Percentiles rank a stretch among this genome's conserved stretches.
phyloP scores from a whole-genome alignment of 2,888 invertebrate genomes.

The Acanthoscelides obtectus region DNA sequence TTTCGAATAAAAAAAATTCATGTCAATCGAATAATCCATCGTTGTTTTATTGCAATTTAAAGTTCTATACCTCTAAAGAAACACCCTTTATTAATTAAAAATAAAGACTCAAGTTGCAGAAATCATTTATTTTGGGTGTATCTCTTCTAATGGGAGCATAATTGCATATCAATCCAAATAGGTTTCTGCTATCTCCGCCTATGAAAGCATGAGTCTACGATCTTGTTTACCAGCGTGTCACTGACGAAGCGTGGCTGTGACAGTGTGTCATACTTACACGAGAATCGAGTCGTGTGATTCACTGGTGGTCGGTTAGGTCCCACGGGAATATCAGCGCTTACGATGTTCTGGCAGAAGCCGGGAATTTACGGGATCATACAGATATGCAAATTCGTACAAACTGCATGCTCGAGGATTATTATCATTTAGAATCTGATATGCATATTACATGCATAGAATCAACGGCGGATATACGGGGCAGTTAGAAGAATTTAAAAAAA shows the following conservation, averaged over 20 bases:
- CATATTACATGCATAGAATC: background rate
- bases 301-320: background rate
- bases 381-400: background rate
- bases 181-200: background rate
- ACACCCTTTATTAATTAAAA: too few relatives aligned
- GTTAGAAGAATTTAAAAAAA: too few relatives aligned
- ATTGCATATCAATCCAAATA: background rate
- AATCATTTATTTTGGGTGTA: too few relatives aligned
- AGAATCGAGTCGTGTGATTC: background rate
- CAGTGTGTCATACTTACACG: background rate
- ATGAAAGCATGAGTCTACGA: background rate
- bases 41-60: too few relatives aligned
- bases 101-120: too few relatives aligned
- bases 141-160: too few relatives aligned
- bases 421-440: background rate
- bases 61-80: too few relatives aligned
- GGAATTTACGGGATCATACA: background rate
- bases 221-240: background rate
- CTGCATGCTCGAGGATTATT: background rate
- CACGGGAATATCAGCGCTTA: background rate
- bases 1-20: too few relatives aligned
- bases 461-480: too few relatives aligned
- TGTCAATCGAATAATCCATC: too few relatives aligned
- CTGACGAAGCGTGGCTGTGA: background rate
- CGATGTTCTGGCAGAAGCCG: background rate